Conservation (phyloP, 2,113 vertebrate genomes). For the Coregonus clupeaformis region DNA sequence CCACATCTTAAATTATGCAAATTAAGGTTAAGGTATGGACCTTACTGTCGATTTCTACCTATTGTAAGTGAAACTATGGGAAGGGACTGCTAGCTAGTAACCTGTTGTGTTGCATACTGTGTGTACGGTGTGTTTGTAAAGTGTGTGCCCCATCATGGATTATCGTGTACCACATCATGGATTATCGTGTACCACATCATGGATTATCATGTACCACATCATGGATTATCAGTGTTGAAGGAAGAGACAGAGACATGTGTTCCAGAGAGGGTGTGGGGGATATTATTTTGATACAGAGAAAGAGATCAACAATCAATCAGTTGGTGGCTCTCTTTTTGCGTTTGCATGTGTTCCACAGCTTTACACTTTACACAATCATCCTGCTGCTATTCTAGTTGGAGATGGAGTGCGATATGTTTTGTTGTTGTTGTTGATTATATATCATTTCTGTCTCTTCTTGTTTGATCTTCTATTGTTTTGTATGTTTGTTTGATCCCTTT, state of each 20-base stretch:
- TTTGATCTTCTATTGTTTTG: too few relatives aligned
- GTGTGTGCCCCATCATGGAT: not conserved
- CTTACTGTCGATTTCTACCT: not conserved
- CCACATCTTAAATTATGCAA: not conserved
- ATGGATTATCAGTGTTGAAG: not conserved
- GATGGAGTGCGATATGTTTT: not conserved
- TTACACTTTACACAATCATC: not conserved
- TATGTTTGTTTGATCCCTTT: not conserved
- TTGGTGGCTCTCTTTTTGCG: not conserved
- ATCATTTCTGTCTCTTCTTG: not conserved
- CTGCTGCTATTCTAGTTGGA: slow-evolving; percentile 30
- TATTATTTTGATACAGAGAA: not conserved
- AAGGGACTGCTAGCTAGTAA: too few relatives aligned
- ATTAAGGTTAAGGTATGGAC: not conserved
- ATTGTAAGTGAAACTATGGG: not conserved
- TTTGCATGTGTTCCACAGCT: not conserved
- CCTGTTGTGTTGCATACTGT: not conserved
- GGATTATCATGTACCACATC: too few relatives aligned
- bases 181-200: too few relatives aligned
- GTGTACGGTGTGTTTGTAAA: not conserved
- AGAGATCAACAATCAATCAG: not conserved
- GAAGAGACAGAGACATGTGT: not conserved
- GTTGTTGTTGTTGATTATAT: slow-evolving; percentile 15
- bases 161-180: not conserved
- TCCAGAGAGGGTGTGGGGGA: not conserved